Base-by-base conservation (phyloP, 1,140 invertebrate genomes). In the Megalopta genalis region DNA sequence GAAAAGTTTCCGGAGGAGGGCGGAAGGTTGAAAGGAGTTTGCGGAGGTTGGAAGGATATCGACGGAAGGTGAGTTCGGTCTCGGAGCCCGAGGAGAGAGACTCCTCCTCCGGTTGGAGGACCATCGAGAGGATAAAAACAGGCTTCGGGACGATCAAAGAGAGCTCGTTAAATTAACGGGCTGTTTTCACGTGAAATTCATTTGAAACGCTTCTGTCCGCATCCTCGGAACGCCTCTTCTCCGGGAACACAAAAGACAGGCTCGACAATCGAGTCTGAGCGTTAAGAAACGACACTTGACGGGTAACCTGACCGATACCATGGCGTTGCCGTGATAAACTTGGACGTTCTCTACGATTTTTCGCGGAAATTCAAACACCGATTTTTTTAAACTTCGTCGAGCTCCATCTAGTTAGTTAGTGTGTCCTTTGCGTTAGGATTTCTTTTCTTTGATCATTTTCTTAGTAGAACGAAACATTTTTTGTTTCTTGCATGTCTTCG, bases 81-180 rank as follows among this genome's bases (percentile, higher is more conserved):
- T 32, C 6, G 49, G 37, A n/a, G 52, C n/a, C 16, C 14, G 49
- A 57, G 39, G 32, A 52, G 46, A 52, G 46, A 25, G 32, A 42
- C 16, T 68, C 69, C 64, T 52, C 42, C 18, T n/a, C 2, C 49
- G 37, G 27, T 42, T 62, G 37, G 32, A 64, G 65, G 46, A 27
- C n/a, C 39, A 82, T 52, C 57, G 64, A 60, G 46, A 49, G 46
- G 80, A 66, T 81, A 74, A 83, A 82, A 71, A 82, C 63, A 73
- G 64, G n/a, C 14, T 46, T 42, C 49, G 62, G 68, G 70, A 84
- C 82, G 80, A 68, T 84, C 82, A 84, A 84, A 84, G 82, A 62
- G 73, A 69, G 46, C 39, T 77, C 57, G 69, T 78, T 69, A 76
- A 83, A 83, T 84, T 83, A 84, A 84, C 75, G 64, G 75, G 12